Base-by-base conservation (phyloP, 37 sponge, comb jelly and placozoan species). In the Theonella swinhoei region DNA sequence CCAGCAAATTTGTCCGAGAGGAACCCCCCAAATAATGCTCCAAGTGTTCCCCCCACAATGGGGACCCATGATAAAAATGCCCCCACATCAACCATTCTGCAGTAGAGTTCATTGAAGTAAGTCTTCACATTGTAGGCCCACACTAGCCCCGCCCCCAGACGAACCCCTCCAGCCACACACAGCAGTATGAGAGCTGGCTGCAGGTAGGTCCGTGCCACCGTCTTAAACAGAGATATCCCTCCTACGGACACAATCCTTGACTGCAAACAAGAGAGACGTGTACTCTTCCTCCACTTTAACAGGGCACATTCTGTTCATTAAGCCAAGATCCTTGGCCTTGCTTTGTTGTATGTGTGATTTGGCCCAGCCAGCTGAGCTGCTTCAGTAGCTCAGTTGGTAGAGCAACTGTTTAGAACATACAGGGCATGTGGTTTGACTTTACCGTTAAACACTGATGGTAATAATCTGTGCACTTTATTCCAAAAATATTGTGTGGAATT, bases 71-170 rank as follows among this genome's bases (percentile, higher is more conserved):
- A 87, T 59, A 94, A 68, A 70, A 69, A 94, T 31, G 4, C 33
- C 1, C 85, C 94, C 14, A 85, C 58, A 34, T 73, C 83, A n/a
- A 71, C 41, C 30, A 37, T 62, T 14, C 66, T 73, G 70, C 86
- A 86, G 63, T 91, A 72, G 43, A 83, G 63, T 32, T 80, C 37
- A 0, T 26, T 61, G 68, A 88, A 81, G 74, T 72, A 91, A 0
- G 85, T 22, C 82, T 94, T 87, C 66, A 77, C 92, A 66, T 94
- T 94, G 84, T 88, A 94, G 39, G 88, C 85, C 91, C 91, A 91
- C 34, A 91, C 91, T 66, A 86, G 78, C 14, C 91, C 91, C 19
- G 83, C 95, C 31, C 88, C 95, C 62, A 87, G 81, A 1, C 95
- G 47, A 3, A 91, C 58, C 1, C 91, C 88, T 28, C 91, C 95